Conservation (phyloP, 2,113 vertebrate species). For the Campylomormyrus numenius region DNA sequence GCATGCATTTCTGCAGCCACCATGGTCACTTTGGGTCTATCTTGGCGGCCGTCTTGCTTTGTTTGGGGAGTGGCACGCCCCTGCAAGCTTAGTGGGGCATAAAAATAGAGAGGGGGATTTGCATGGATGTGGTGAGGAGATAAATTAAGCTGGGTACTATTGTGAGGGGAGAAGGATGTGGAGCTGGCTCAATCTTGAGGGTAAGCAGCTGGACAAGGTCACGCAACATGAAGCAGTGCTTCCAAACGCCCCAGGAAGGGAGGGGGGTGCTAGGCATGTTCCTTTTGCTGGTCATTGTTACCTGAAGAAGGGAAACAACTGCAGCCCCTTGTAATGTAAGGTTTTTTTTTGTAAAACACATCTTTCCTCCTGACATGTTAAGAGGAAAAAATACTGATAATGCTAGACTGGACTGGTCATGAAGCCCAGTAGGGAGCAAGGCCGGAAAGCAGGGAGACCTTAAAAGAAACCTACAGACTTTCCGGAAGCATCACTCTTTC, state of each 20-base stretch:
- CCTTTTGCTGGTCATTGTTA: slow-evolving; percentile 45
- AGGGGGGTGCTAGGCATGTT: slow-evolving; percentile 21
- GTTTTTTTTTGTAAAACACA: slow-evolving; percentile 14
- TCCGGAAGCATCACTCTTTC: neutral
- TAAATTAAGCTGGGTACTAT: slow-evolving; percentile 30
- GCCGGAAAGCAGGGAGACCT: neutral
- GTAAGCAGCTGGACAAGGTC: slow-evolving; percentile 43
- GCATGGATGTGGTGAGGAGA: neutral
- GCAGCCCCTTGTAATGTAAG: slow-evolving; percentile 32
- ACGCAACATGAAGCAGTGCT: slow-evolving; percentile 14
- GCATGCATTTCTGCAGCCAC: neutral
- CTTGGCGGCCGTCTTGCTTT: neutral
- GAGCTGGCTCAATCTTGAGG: neutral
- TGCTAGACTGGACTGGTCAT: neutral
- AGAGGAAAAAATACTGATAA: slow-evolving; percentile 43
- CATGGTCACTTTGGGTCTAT: too few relatives aligned
- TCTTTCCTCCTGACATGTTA: slow-evolving; percentile 30
- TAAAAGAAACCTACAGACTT: neutral
- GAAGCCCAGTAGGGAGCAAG: neutral
- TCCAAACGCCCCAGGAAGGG: slow-evolving; percentile 39
- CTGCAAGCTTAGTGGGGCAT: slow-evolving; percentile 9
- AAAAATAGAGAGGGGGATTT: slow-evolving; percentile 3
- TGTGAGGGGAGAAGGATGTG: slow-evolving; percentile 40
- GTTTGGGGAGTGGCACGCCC: slow-evolving; percentile 20
- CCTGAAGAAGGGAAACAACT: slow-evolving; percentile 55